Evolutionary conservation across 1,140 invertebrate genomes (phyloP), one percentile per base, ranked within the genome.

Genomic region (Caenorhabditis tropicalis): DNA sequence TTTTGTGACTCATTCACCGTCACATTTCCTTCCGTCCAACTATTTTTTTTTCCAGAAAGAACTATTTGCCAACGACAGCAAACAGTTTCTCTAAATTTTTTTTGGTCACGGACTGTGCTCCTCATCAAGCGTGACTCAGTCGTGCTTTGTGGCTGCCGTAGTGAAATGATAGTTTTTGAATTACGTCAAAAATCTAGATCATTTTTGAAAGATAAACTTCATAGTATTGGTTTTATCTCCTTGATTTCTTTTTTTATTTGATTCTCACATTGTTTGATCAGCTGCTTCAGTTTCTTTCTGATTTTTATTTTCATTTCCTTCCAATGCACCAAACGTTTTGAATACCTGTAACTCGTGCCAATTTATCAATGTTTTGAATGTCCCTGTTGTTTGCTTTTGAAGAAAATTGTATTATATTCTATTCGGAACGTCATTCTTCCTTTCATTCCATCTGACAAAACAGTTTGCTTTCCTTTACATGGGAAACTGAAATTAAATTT

Each of bases 121-220:
- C n/a, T n/a, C 65, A 74, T 74, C 36, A 43, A 74, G 9, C 33
- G 36, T 74, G 65, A 74, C 36, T 43, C 65, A 74, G 65, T 19
- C 36, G 65, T 74, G 53, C 43, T 74, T 74, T 74, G 65, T 74
- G 65, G 65, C 65, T 46, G 33, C 33, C 36, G 65, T 74, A 43
- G 33, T 74, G 65, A 39, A 24, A 2, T 74, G 65, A 43, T 74
- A 74, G n/a, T 74, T 27, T 43, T 24, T n/a, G 43, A 74, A 33
- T 43, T 74, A 3, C 19, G 19, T 56, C 24, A 56, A 56, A 56
- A 56, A 56, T 56, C 53, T 24, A 15, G 53, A 7, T n/a, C 10
- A 10, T 10, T 29, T 16, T 56, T 56, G 9, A 56, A 56, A 56
- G 21, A 29, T 29, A 58, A 58, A 58, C 53, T 58, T 58, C n/a